Base-by-base conservation (phyloP, 2,888 invertebrate species). In the Lathronympha strigana region DNA sequence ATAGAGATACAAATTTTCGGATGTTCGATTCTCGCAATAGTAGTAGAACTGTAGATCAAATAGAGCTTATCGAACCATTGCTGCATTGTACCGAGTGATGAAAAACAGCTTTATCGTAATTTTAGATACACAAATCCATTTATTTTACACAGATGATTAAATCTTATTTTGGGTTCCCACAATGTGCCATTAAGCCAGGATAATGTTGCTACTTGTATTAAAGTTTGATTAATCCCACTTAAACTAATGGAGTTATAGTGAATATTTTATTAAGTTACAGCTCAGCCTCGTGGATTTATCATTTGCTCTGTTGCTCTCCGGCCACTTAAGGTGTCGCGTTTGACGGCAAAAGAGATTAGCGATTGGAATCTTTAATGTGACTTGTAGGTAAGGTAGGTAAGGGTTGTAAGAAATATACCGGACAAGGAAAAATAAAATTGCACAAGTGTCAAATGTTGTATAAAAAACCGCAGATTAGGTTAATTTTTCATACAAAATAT, bases 221-320 rank as follows among this genome's bases (percentile, higher is more conserved):
- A 64, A 66, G 38, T 61, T 61, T 28, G 51, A 54, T 66, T 47
- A 57, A 61, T 61, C 54, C 31, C 66, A 51, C 61, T 61, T 61
- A 15, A 51, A 66, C 54, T 66, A 66, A 66, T 66, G 66, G 53
- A 53, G 45, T 53, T 60, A 49, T 21, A 21, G 60, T 61, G 60
- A 61, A 66, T 66, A 61, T 66, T 66, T 66, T 61, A 66, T 66
- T 54, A 61, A 49, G 66, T 66, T 66, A 61, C 11, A n/a, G 50
- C 28, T 21, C 40, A 23, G 63, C 38, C 21, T 40, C 21, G 25
- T 15, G 40, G 38, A 17, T 9, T 13, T 57, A 19, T 31, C n/a
- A 45, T 45, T 21, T 45, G 31, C 40, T 8, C 49, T 21, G 31
- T 21, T 45, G 31, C 40, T 8, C 49, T 21, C 15, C 36, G 13